Conservation (phyloP, 2,888 invertebrate genomes). For the Heliconius sara region DNA sequence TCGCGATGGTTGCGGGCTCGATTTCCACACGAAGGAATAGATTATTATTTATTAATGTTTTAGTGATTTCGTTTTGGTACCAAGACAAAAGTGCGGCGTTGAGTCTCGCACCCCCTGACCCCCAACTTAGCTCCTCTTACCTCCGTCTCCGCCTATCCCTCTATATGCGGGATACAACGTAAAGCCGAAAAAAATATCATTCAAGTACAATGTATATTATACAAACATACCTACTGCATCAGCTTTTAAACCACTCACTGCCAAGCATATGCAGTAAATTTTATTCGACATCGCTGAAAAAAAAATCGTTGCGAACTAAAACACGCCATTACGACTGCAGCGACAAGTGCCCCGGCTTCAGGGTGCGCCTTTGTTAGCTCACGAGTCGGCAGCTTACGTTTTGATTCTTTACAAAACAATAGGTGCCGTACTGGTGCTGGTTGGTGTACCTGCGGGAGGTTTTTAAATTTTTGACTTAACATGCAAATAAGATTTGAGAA, state of each 20-base stretch:
- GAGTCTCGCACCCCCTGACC: too few species aligned
- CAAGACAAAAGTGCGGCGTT: too few species aligned
- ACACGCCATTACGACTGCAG: conserved; percentile 45
- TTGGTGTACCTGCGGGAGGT: neutral
- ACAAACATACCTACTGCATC: neutral
- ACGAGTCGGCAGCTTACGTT: conserved; percentile 31
- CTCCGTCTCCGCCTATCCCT: too few species aligned
- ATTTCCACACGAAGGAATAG: too few species aligned
- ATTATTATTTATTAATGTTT: too few species aligned
- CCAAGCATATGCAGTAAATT: conserved; percentile 1
- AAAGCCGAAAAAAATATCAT: too few species aligned
- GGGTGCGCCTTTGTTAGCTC: conserved; percentile 49
- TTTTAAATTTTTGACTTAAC: neutral
- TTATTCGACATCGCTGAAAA: conserved; percentile 29
- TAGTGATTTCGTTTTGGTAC: too few species aligned
- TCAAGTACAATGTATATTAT: neutral
- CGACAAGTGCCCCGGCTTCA: conserved; percentile 49
- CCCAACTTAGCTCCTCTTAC: too few species aligned
- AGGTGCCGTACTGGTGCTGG: neutral
- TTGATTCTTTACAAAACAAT: conserved; percentile 37
- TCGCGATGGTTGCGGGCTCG: too few species aligned
- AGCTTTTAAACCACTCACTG: conserved; percentile 13
- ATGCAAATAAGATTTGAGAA: neutral
- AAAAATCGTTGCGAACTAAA: conserved; percentile 31
- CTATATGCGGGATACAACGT: too few species aligned